Conservation (phyloP, 1,140 invertebrate genomes). For the Trinorchestia longiramus region DNA sequence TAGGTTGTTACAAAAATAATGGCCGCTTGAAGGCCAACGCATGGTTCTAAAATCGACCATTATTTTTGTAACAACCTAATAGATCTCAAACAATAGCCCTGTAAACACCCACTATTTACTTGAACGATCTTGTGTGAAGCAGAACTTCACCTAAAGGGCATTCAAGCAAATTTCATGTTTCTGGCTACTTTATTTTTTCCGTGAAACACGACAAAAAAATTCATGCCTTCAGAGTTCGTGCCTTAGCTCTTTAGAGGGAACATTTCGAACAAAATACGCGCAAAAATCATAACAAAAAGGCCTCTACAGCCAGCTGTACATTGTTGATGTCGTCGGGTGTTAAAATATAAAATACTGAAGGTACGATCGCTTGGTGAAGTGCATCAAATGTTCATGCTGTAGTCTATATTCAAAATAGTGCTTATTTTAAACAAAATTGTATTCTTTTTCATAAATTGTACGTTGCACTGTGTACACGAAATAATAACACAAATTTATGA, state of each 20-base stretch:
- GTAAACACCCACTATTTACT: neutral
- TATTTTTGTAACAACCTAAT: too few relatives aligned
- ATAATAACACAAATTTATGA: neutral
- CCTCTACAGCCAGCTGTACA: neutral
- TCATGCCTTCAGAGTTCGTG: neutral
- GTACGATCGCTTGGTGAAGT: neutral
- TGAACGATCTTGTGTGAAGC: neutral
- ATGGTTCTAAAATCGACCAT: too few relatives aligned
- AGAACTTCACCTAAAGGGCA: neutral
- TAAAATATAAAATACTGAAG: neutral
- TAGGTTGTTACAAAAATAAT: too few relatives aligned
- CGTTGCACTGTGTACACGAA: neutral
- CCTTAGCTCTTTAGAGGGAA: neutral
- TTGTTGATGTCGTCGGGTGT: neutral
- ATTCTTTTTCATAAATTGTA: neutral
- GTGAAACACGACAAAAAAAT: too few relatives aligned
- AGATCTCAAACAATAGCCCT: neutral
- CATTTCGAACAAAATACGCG: neutral
- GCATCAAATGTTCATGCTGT: neutral
- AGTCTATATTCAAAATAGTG: neutral
- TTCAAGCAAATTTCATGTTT: neutral
- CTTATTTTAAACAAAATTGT: neutral
- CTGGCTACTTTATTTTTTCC: neutral
- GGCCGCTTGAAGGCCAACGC: too few relatives aligned
- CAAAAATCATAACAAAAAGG: neutral